Evolutionary conservation across 1,140 invertebrate species (phyloP).

Genomic region (Drosophila prosaltans): DNA sequence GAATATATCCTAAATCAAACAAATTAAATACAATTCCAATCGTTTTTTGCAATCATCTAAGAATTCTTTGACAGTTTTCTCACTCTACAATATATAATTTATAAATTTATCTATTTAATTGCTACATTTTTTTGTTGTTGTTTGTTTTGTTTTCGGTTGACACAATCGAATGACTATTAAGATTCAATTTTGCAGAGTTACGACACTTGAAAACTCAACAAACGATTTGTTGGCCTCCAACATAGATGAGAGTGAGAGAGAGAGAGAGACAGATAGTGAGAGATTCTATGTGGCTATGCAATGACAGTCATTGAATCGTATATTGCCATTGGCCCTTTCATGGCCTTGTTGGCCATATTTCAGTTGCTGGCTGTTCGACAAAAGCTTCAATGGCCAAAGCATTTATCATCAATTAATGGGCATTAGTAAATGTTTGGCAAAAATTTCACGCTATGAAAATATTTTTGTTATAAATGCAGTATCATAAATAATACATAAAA

Average conservation of each 20-base stretch:
- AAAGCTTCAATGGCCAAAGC: conserved; percentile 28
- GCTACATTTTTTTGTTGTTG: not conserved
- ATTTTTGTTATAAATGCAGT: conserved; percentile 52
- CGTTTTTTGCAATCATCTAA: too few relatives aligned
- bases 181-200: conserved; percentile 8
- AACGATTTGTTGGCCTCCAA: not conserved
- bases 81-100: too few relatives aligned
- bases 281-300: too few relatives aligned
- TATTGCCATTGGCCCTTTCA: not conserved
- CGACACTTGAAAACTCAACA: not conserved
- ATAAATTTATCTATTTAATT: not conserved
- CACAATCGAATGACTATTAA: not conserved
- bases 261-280: too few relatives aligned
- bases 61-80: too few relatives aligned
- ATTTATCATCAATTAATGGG: conserved; percentile 66
- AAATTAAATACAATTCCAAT: too few relatives aligned
- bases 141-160: not conserved
- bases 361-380: conserved; percentile 7
- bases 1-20: too few relatives aligned
- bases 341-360: not conserved
- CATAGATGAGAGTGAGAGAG: too few relatives aligned
- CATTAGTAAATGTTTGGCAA: conserved; percentile 61
- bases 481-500: conserved; percentile 65
- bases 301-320: too few relatives aligned
- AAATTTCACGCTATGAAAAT: conserved; percentile 49